These are phyloP conservation scores for Meda fulgida DNA, from an alignment of 2,797 vertebrate species.

Conservation along the genomic window DNA sequence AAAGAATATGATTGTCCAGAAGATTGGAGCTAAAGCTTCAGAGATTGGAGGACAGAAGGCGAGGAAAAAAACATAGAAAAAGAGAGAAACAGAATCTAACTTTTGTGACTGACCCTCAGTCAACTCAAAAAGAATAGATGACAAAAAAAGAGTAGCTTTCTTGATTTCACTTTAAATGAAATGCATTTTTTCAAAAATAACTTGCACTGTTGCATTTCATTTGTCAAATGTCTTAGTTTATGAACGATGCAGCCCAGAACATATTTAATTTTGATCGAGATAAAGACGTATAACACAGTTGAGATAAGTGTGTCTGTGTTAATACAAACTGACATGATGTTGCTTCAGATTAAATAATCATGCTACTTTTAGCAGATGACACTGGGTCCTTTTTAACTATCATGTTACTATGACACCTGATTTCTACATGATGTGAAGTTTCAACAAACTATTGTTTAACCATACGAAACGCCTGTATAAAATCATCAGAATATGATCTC, in stretches of 20 bases:
- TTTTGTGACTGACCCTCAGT: slow-evolving; percentile 30
- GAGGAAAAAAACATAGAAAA: background rate
- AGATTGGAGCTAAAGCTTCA: slow-evolving; percentile 38
- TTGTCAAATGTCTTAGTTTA: background rate
- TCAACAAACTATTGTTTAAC: background rate
- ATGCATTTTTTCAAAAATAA: background rate
- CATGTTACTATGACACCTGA: background rate
- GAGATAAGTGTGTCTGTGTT: background rate
- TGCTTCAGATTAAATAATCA: slow-evolving; percentile 31
- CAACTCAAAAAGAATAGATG: background rate
- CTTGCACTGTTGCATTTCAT: background rate
- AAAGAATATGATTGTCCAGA: slow-evolving; percentile 28
- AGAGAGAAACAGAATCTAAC: slow-evolving; percentile 12
- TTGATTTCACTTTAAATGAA: slow-evolving; percentile 5
- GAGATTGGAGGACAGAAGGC: slow-evolving; percentile 14
- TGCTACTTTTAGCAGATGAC: slow-evolving; percentile 21
- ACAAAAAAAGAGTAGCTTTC: background rate
- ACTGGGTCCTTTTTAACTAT: slow-evolving; percentile 4
- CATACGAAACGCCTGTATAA: background rate
- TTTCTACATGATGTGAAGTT: background rate
- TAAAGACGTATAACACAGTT: background rate
- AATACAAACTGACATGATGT: slow-evolving; percentile 35
- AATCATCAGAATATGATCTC: background rate
- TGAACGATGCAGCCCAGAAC: background rate
- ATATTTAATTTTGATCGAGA: background rate